A percentile compares a stretch with the other conserved stretches of the same genome.
phyloP scores from a whole-genome alignment of 1,140 invertebrate species.

The Brachionus koreanus region DNA sequence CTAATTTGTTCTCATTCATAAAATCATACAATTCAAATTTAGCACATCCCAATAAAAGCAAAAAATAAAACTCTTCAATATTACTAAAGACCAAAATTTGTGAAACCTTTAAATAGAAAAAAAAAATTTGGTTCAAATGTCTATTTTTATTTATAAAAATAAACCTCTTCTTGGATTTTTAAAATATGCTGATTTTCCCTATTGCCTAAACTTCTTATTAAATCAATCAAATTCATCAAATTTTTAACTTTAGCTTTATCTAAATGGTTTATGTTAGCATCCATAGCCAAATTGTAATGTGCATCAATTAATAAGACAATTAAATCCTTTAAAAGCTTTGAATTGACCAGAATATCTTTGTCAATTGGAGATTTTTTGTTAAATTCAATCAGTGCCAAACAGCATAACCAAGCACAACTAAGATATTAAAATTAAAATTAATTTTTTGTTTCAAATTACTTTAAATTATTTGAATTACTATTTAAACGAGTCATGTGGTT shows the following conservation, averaged over 20 bases:
- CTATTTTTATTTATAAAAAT: not conserved
- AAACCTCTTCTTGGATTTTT: constrained; percentile 12
- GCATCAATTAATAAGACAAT: constrained; percentile 9
- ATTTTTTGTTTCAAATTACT: not conserved
- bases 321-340: constrained; percentile 1
- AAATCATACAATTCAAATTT: constrained; percentile 12
- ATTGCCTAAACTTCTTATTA: not conserved
- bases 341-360: not conserved
- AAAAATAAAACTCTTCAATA: not conserved
- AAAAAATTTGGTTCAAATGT: too few relatives aligned
- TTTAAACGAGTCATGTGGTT: constrained; percentile 28
- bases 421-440: not conserved
- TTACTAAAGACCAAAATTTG: not conserved
- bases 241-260: not conserved
- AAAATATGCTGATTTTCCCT: not conserved
- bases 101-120: not conserved
- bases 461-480: not conserved
- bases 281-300: not conserved
- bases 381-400: constrained; percentile 7
- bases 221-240: not conserved
- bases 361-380: not conserved
- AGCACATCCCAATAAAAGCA: not conserved
- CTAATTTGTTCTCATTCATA: constrained; percentile 13
- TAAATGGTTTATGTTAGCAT: not conserved
- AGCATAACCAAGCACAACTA: constrained; percentile 38